Evolutionary conservation across 2,888 invertebrate genomes (phyloP), one percentile per base, ranked within the genome.

Genomic region (Thalpophila matura): DNA sequence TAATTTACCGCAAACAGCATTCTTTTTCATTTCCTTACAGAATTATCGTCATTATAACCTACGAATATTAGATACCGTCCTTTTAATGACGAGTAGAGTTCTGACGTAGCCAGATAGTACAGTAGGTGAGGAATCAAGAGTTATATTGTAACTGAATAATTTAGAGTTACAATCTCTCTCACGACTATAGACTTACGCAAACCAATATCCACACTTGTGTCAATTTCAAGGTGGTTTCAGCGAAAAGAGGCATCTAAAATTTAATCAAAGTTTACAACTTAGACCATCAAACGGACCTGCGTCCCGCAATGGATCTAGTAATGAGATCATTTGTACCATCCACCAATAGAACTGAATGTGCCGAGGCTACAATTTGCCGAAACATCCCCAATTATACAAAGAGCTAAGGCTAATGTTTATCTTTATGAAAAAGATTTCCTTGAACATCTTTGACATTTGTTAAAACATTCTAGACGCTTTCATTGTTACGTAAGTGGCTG

Each of bases 261-360:
- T 57, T 42, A 63, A 74, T 69, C 35, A 51, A 71, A 71, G 66
- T 68, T 79, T 74, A 46, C 77, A 66, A 82, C 82, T 83, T 82
- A 66, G 29, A 77, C 83, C 83, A 60, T 46, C 49, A 66, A 69
- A 54, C 53, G 77, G 84, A 81, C 81, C 80, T 84, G 84, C 79
- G 80, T 74, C 72, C 79, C 84, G 80, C 85, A 88, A 86, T 88
- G 83, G 79, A 79, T 84, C 78, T 79, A 81, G 83, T 89, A 89
- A 89, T 89, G 80, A 83, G 81, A 81, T 84, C 84, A 88, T 89
- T 89, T 89, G 82, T 87, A 81, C 84, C 79, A 83, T 85, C 87
- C 74, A 80, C 84, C 82, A 85, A 86, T 86, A 79, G 80, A 76
- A 70, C 77, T 74, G 74, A 77, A 86, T 84, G 83, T 86, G 61